Conservation (phyloP, 2,888 invertebrate species). For the Trissoscelio sp. region DNA sequence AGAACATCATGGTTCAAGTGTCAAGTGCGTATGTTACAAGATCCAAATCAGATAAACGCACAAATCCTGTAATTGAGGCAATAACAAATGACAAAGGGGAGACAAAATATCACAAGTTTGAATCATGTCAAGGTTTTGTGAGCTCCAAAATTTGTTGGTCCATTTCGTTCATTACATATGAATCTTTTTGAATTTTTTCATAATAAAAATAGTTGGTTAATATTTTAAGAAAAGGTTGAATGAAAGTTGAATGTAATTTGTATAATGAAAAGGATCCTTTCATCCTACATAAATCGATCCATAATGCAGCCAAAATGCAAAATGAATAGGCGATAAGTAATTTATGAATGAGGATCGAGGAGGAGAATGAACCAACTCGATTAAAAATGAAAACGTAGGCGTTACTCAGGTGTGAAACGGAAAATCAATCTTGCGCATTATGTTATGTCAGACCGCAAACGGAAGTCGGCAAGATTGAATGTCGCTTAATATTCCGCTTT, state of each 20-base stretch:
- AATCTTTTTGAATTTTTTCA: too few species aligned
- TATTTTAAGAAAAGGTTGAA: too few species aligned
- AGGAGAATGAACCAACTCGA: background rate
- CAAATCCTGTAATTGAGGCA: slow-evolving; percentile 46
- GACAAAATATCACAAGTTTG: slow-evolving; percentile 19
- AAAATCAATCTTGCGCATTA: background rate
- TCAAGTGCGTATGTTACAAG: slow-evolving; percentile 32
- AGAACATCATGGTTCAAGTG: slow-evolving; percentile 18
- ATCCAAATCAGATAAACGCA: slow-evolving; percentile 49
- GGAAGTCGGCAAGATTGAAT: background rate
- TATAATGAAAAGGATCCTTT: too few species aligned
- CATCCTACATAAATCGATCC: too few species aligned
- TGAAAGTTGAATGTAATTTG: too few species aligned
- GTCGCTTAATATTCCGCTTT: too few species aligned
- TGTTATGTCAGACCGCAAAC: background rate
- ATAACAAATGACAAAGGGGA: slow-evolving; percentile 35
- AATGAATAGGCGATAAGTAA: background rate
- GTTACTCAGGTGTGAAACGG: background rate
- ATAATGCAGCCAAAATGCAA: background rate
- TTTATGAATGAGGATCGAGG: slow-evolving; percentile 6
- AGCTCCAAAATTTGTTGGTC: background rate
- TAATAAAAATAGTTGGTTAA: too few species aligned
- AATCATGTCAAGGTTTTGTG: slow-evolving; percentile 41
- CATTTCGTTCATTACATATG: too few species aligned
- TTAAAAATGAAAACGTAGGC: slow-evolving; percentile 4